Evolutionary conservation across 2,888 invertebrate genomes (phyloP).

Genomic region (Sericinus montela): DNA sequence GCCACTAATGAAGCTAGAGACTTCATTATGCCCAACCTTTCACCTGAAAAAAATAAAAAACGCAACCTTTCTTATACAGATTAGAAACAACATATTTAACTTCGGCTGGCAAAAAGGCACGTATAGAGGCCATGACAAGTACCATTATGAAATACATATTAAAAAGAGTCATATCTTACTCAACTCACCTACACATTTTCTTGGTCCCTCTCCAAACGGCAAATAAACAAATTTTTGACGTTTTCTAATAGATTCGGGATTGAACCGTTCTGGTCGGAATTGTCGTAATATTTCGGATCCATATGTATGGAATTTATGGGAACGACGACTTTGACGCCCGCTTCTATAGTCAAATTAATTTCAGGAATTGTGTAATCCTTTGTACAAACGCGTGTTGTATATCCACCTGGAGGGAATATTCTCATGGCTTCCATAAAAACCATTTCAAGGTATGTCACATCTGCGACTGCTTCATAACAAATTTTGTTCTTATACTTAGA

Average conservation of each 20-base stretch:
- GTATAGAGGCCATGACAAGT: too few species aligned
- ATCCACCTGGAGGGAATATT: constrained; percentile 20
- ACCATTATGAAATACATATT: too few species aligned
- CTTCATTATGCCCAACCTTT: too few species aligned
- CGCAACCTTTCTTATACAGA: too few species aligned
- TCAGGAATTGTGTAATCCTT: constrained; percentile 15
- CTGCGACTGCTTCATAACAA: constrained; percentile 10
- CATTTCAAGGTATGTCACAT: constrained; percentile 13
- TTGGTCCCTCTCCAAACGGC: constrained; percentile 14
- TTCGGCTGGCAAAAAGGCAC: too few species aligned
- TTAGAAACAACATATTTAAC: too few species aligned
- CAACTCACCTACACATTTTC: constrained; percentile 11
- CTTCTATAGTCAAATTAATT: constrained; percentile 18
- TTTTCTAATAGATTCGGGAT: constrained; percentile 4
- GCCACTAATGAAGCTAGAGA: too few species aligned
- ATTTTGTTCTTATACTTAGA: constrained; percentile 11
- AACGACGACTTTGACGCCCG: constrained; percentile 18
- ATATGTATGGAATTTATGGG: constrained; percentile 19
- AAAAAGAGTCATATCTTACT: too few species aligned
- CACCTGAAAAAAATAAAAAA: too few species aligned
- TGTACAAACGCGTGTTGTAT: constrained; percentile 18
- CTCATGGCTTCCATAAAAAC: constrained; percentile 20
- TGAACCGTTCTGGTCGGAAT: constrained; percentile 20
- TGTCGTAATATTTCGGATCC: constrained; percentile 18
- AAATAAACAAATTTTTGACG: constrained; percentile 11